Base-by-base conservation (phyloP, 2,797 vertebrate genomes). In the Hephaestus fuliginosus region DNA sequence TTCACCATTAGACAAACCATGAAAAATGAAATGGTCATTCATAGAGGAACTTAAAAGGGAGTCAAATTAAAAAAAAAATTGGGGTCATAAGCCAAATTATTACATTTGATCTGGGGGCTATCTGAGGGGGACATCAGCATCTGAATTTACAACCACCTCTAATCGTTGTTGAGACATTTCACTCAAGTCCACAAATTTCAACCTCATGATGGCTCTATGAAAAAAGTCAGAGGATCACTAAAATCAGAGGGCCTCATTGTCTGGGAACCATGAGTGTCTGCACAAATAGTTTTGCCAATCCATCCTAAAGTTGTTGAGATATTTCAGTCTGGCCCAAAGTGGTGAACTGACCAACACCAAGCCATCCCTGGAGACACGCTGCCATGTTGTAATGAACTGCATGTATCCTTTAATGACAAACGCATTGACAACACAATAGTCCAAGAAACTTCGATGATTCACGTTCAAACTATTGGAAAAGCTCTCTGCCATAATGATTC, bases 341-440 rank as follows among this genome's bases (percentile, higher is more conserved):
- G 20, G 6, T 36, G 53, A 5, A 15, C 44, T 33, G 30, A 33
- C 30, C 30, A 33, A 33, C 30, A 5, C 30, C 30, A 33, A 33
- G 5, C 3, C 30, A 2, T 6, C n/a, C 41, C n/a, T 3, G 5
- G 60, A 36, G 15, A 4, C 22, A 18, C 3, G 41, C n/a, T n/a
- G 53, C 57, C 51, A 44, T 18, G 48, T 7, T n/a, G 13, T 62
- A 41, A 70, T 58, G 15, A 80, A 49, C 36, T 25, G 22, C 71
- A 74, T 56, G 41, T 18, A 20, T 60, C 53, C 25, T 20, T n/a
- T 13, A 70, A 74, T 62, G 36, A 51, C 43, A 79, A 77, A 70
- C 53, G 57, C 1, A 30, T 13, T 18, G 39, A 61, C 9, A 25
- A 61, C 48, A 65, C 0, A 43, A 82, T 13, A 3, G 18, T 0